Evolutionary conservation across 2,113 vertebrate species (phyloP), one percentile per base, ranked within the genome.

Genomic region (Glaucomys volans): DNA sequence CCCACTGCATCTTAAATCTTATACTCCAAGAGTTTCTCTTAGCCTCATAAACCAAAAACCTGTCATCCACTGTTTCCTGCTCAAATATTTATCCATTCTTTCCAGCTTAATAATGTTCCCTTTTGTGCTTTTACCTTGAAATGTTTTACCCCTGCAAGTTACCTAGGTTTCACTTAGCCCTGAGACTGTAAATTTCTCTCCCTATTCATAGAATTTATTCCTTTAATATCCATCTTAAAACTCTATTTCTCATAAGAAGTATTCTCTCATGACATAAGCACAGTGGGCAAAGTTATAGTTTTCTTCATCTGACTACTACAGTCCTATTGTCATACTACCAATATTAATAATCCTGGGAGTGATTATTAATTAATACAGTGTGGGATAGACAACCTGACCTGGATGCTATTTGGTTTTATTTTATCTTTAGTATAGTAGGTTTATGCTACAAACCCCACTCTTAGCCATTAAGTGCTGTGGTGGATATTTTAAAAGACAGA

Each of bases 191-290:
- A n/a, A 32, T 87, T 84, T 94, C 59, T 92, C n/a, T 94, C 47
- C 11, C 26, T 72, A 3, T 28, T 8, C 75, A 50, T 24, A 64
- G 44, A 95, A 92, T 95, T 95, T 35, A 82, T 71, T 82, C 54
- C 44, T 95, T 88, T 74, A 83, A 62, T 77, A 72, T 0, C 32
- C 44, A 50, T 74, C 22, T 57, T 91, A 95, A 82, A 96, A 54
- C 9, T 4, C 44, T 54, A 14, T 28, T 91, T 93, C 74, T 88
- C 35, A 26, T 26, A 16, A 28, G 54, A 85, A 17, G 17, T 84
- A 54, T 77, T 66, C 67, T 32, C 17, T 83, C 42, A 30, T 74
- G 42, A 72, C 71, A 50, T 80, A 57, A 71, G 13, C 57, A 67
- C 67, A 37, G 64, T 50, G 11, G 11, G 75, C 12, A 86, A 50